Evolutionary conservation across 2,797 vertebrate species (phyloP), one percentile per base, ranked within the genome.

Genomic region (Melanotaenia nigrans): DNA sequence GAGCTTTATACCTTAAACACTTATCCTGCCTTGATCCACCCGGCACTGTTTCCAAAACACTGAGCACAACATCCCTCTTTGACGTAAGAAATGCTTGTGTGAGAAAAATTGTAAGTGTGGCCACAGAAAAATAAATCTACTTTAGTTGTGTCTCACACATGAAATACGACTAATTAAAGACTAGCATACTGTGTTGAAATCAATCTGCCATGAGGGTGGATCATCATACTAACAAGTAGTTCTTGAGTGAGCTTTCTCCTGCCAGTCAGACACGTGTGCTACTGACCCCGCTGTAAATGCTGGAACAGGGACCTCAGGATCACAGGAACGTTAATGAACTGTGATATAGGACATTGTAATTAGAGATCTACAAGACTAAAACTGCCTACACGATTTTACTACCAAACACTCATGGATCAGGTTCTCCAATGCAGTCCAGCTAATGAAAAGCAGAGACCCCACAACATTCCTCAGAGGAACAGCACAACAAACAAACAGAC

Each of bases 371-470:
- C 5, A 76, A 40, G 47, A 70, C 77, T 78, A 68, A 68, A 78
- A 64, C 8, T 75, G 71, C 40, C 56, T 40, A 11, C 35, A 57
- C 32, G 49, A 61, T 49, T 56, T 69, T 25, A 42, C 67, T 75
- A 71, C 63, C 59, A 32, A 30, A 24, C 28, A 61, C 62, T 68
- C 68, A 80, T 22, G 58, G 71, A 53, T 72, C 70, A 68, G 57
- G 82, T 71, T 82, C 63, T 81, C 67, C 79, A 71, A 85, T 68
- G 59, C 68, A 78, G 69, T 75, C 77, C 54, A 9, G 67, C 83
- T 93, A 92, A 93, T 92, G 85, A 86, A 90, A 93, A 92, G 63
- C 91, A 92, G 90, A 88, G 57, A 69, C 35, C 35, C 42, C 63
- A 80, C 81, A 78, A 56, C 83, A 88, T 88, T 89, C 79, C 83